These are phyloP conservation scores for Panagrolaimus sp. DNA, from an alignment of 1,140 invertebrate species.

Conservation along the genomic window DNA sequence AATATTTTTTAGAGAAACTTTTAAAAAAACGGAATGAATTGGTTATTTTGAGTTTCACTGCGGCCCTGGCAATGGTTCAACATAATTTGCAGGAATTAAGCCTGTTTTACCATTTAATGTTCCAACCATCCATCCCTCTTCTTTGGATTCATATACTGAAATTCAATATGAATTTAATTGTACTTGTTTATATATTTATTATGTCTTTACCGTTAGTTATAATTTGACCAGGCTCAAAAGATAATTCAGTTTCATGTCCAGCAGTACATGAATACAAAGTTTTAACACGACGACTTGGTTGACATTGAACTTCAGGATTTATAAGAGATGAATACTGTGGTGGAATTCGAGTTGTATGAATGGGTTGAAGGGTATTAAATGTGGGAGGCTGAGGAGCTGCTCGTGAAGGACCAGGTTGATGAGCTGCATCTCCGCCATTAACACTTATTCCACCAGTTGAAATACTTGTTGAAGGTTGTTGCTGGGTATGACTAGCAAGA, in stretches of 20 bases:
- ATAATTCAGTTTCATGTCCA: slow-evolving; percentile 89
- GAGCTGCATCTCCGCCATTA: neutral
- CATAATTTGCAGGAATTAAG: slow-evolving; percentile 92
- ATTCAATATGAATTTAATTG: slow-evolving; percentile 52
- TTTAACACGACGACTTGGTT: slow-evolving; percentile 67
- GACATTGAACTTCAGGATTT: slow-evolving; percentile 31
- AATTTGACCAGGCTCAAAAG: slow-evolving; percentile 95
- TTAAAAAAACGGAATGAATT: no score
- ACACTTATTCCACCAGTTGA: neutral
- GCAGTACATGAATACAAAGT: slow-evolving; percentile 90
- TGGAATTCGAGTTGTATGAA: slow-evolving; percentile 26
- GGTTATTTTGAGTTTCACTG: neutral
- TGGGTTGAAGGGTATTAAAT: neutral
- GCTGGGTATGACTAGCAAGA: slow-evolving; percentile 6
- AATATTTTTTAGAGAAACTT: no score
- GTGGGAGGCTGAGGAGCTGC: slow-evolving; percentile 4
- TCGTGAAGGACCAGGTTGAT: neutral
- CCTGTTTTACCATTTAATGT: slow-evolving; percentile 85
- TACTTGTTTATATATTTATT: slow-evolving; percentile 18
- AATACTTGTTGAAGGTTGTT: neutral
- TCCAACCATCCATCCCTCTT: slow-evolving; percentile 93
- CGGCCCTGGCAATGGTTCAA: slow-evolving; percentile 66
- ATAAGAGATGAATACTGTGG: slow-evolving; percentile 28
- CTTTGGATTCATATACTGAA: slow-evolving; percentile 78
- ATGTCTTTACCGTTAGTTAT: slow-evolving; percentile 80